Percentiles rank a stretch among this genome's conserved stretches.
Evolutionary conservation across 2,888 invertebrate species (phyloP).

Genomic region (Trichacis sp.): DNA sequence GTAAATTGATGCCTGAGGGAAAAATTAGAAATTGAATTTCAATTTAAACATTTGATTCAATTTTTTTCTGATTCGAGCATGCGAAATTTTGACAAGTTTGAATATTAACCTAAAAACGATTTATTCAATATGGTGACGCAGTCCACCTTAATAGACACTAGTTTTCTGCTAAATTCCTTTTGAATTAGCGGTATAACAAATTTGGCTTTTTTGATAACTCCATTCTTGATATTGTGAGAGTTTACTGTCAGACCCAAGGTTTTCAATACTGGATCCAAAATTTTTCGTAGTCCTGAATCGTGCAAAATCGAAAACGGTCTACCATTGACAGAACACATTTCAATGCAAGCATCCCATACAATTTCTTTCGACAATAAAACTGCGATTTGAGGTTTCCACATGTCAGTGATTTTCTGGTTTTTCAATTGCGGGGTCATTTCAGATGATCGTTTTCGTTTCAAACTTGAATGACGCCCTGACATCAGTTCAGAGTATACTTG

Average conservation of each 20-base stretch:
- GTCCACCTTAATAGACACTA: slow-evolving; percentile 7
- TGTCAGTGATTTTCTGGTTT: slow-evolving; percentile 4
- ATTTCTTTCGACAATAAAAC: slow-evolving; percentile 3
- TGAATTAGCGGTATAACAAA: neutral
- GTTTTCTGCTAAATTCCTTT: slow-evolving; percentile 4
- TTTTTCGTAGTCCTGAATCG: slow-evolving; percentile 14
- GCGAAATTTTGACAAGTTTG: too few species aligned
- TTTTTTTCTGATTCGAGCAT: too few species aligned
- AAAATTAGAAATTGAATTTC: neutral
- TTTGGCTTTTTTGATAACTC: slow-evolving; percentile 8
- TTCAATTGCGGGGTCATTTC: neutral
- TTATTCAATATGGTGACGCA: slow-evolving; percentile 4
- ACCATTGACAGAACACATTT: slow-evolving; percentile 12
- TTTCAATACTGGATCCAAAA: slow-evolving; percentile 6
- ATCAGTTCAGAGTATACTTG: neutral
- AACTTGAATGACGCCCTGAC: neutral
- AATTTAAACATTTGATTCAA: too few species aligned
- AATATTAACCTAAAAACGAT: neutral
- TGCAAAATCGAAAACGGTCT: slow-evolving; percentile 13
- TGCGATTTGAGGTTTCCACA: neutral
- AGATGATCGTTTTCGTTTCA: slow-evolving; percentile 12
- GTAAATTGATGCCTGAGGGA: slow-evolving; percentile 5
- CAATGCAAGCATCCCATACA: slow-evolving; percentile 9
- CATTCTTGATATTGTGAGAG: slow-evolving; percentile 10
- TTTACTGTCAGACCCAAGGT: slow-evolving; percentile 7